Percentiles rank a stretch among this genome's conserved stretches.
These are phyloP conservation scores for Trichonephila inaurata DNA, from an alignment of 1,140 invertebrate genomes.

Conservation along the genomic window DNA sequence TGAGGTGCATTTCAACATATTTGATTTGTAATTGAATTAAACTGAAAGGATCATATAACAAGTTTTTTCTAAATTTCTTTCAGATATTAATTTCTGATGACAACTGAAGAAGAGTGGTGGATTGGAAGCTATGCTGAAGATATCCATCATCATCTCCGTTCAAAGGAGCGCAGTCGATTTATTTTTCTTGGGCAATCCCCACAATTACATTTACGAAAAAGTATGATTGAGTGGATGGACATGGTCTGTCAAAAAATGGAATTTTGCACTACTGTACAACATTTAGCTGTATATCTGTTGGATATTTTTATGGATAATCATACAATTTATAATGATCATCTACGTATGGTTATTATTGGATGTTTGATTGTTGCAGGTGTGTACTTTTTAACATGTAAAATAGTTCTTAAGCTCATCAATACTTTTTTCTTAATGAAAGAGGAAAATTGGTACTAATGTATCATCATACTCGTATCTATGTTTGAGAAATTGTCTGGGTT, in stretches of 20 bases:
- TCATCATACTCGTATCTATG: too few species aligned
- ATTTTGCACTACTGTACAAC: conserved; percentile 82
- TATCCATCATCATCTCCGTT: conserved; percentile 62
- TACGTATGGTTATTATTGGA: conserved; percentile 82
- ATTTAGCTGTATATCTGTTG: conserved; percentile 83
- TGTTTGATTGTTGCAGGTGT: conserved; percentile 83
- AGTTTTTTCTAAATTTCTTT: not conserved
- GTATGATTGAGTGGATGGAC: conserved; percentile 54
- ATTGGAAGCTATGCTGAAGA: conserved; percentile 60
- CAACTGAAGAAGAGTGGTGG: conserved; percentile 53
- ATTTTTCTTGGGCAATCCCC: conserved; percentile 47
- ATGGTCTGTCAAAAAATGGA: conserved; percentile 81
- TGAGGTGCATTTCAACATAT: too few species aligned
- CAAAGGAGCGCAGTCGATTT: conserved; percentile 41
- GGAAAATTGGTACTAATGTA: too few species aligned
- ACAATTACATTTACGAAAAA: conserved; percentile 54
- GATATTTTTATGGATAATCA: conserved; percentile 85
- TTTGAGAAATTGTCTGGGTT: too few species aligned
- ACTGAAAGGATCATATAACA: too few species aligned
- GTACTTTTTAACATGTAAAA: conserved; percentile 58
- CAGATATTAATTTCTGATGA: conserved; percentile 50
- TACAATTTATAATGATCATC: conserved; percentile 81
- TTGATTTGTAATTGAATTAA: too few species aligned
- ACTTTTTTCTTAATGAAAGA: too few species aligned
- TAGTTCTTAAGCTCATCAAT: too few species aligned